Conservation (phyloP, 2,113 vertebrate genomes). For the Sterrhoptilus dennistouni region DNA sequence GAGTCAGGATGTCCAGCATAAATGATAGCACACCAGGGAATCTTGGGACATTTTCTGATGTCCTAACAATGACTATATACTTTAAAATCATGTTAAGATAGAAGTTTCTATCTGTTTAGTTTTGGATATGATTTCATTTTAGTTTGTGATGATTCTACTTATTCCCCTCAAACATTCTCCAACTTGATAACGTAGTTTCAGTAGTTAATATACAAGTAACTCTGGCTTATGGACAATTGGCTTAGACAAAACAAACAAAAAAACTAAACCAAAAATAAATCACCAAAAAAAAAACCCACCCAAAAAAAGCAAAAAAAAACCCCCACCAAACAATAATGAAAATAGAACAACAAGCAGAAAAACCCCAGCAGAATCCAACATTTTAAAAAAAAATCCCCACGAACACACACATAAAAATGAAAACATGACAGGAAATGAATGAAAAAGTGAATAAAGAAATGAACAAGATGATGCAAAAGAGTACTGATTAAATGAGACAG, state of each 20-base stretch:
- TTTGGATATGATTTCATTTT: background rate
- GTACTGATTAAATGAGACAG: background rate
- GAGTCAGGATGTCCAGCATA: background rate
- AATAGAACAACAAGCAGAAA: background rate
- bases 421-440: background rate
- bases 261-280: too few species aligned
- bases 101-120: background rate
- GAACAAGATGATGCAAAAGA: background rate
- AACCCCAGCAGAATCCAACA: fast-evolving
- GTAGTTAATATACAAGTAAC: background rate
- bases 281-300: too few species aligned
- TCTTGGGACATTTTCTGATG: background rate
- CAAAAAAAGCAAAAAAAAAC: background rate
- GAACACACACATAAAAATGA: background rate
- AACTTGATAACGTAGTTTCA: background rate
- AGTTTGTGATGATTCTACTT: background rate
- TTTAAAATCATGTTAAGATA: background rate
- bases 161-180: background rate
- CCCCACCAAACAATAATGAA: background rate
- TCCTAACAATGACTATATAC: background rate
- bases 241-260: background rate
- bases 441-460: background rate
- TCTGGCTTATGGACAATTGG: background rate
- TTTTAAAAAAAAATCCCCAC: fast-evolving
- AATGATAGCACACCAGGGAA: fast-evolving